Evolutionary conservation across 2,888 invertebrate genomes (phyloP), one percentile per base, ranked within the genome.

Genomic region (Mesochorus sp.): DNA sequence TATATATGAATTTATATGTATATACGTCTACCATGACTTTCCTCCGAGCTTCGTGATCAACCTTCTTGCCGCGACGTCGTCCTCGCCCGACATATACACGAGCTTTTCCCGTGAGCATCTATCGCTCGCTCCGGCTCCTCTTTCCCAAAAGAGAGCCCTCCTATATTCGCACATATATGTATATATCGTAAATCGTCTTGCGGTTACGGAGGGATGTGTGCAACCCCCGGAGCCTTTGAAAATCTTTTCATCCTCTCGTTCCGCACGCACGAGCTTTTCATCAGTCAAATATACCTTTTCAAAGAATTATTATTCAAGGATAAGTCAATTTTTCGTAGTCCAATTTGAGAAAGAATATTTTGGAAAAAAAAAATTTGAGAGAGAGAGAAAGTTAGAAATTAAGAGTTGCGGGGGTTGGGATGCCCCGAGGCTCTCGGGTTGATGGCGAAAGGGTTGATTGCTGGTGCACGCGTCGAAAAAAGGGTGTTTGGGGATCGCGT

Each of bases 331-430:
- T n/a, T 6, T 8, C 34, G 6, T 5, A 10, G 1, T 4, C 1
- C 34, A 1, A 8, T 34, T 10, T 10, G 1, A 10, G 34, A 34
- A 6, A 4, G n/a, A 6, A 34, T n/a, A 81, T 83, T 14, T 19
- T 44, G 44, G 17, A 2, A 44, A 44, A 12, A 12, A 42, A 42
- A 14, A 84, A 85, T 83, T 86, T 84, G 85, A 80, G 81, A 82
- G 19, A 21, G 19, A 82, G 83, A 86, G 86, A 83, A 84, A 66
- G 83, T 81, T 83, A 81, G 82, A 85, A 88, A 88, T 88, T 87
- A 88, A 82, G 81, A 83, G 55, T 68, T 34, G 34, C 14, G 84
- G 85, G 80, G 84, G 85, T 77, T n/a, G 47, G 24, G 24, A 59
- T 71, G 73, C 79, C 81, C 70, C 72, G 51, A 75, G 79, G 68